Base-by-base conservation (phyloP, 2,113 vertebrate genomes). In the Capricornis sumatraensis region DNA sequence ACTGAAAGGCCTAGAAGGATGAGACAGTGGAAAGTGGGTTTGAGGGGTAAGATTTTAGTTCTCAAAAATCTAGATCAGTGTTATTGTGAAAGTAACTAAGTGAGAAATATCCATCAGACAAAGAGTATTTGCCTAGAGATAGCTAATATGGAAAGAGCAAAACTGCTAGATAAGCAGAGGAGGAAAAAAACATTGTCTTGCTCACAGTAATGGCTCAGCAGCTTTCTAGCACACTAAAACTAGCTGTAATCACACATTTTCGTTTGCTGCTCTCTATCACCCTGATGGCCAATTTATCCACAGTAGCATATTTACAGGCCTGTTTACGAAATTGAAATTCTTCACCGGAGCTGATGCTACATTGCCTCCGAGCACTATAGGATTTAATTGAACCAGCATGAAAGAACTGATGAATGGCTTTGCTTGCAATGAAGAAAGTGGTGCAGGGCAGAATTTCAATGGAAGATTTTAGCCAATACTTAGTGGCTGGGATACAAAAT, bases 221-320 rank as follows among this genome's bases (percentile, higher is more conserved):
- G 96, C 98, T 98, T 96, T 97, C 97, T 87, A 64, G 98, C 95
- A 97, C 94, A 94, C 97, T 96, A 96, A 97, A 97, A 94, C 53
- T 5, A 98, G 97, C 97, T 98, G 98, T 98, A 98, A 98, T 98
- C 98, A 98, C 98, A 98, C 97, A 93, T 97, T 98, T 98, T 97
- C 78, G 27, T 97, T 95, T 79, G 87, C 91, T 98, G 57, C 96
- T 97, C 97, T 97, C 97, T 89, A 67, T 96, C 98, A 97, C 97
- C 95, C 98, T 96, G 97, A 98, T 98, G 98, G 98, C 98, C 98
- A 98, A 98, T 99, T 99, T 98, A 98, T 98, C 98, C 98, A n/a
- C 97, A 88, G 98, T 95, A 82, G 98, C 96, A 87, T 98, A 98
- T 98, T 98, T 98, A 98, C 97, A 89, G 97, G 98, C 95, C 97